Percentiles rank a stretch among this genome's conserved stretches.
phyloP scores from a whole-genome alignment of 2,888 invertebrate genomes.

The Lochmaea capreae region DNA sequence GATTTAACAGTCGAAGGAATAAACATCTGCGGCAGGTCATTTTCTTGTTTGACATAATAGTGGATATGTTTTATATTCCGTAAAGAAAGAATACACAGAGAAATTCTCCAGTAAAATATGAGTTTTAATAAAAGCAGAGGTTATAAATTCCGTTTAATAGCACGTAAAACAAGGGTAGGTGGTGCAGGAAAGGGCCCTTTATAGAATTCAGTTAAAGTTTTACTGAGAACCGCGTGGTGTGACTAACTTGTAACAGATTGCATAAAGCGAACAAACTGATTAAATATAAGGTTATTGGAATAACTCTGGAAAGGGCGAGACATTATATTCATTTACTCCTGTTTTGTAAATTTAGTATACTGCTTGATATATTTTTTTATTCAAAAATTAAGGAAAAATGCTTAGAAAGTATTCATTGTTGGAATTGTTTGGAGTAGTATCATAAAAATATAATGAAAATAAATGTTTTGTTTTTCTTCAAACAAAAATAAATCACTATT shows the following conservation, averaged over 20 bases:
- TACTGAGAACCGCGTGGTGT: slow-evolving; percentile 28
- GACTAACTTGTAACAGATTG: slow-evolving; percentile 33
- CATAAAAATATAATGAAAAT: too few relatives aligned
- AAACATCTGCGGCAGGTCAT: slow-evolving; percentile 33
- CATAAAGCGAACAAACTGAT: background rate
- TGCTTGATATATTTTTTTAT: too few relatives aligned
- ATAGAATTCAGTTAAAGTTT: slow-evolving; percentile 46
- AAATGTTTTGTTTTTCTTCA: too few relatives aligned
- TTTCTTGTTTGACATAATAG: slow-evolving; percentile 43
- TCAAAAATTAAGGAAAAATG: too few relatives aligned
- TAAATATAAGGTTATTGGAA: background rate
- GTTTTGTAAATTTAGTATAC: background rate
- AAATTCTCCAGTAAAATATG: slow-evolving; percentile 51
- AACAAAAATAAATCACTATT: too few relatives aligned
- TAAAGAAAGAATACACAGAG: slow-evolving; percentile 47
- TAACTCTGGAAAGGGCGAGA: background rate
- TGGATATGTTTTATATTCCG: slow-evolving; percentile 42
- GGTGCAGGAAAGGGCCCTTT: slow-evolving; percentile 52
- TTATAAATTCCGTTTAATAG: slow-evolving; percentile 54
- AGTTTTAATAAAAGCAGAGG: slow-evolving; percentile 53
- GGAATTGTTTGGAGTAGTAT: too few relatives aligned
- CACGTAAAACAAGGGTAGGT: slow-evolving; percentile 48
- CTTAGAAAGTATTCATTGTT: too few relatives aligned
- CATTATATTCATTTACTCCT: background rate
- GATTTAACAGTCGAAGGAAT: slow-evolving; percentile 25